Evolutionary conservation across 2,888 invertebrate species (phyloP), one percentile per base, ranked within the genome.

Genomic region (Aleiodes alternator): DNA sequence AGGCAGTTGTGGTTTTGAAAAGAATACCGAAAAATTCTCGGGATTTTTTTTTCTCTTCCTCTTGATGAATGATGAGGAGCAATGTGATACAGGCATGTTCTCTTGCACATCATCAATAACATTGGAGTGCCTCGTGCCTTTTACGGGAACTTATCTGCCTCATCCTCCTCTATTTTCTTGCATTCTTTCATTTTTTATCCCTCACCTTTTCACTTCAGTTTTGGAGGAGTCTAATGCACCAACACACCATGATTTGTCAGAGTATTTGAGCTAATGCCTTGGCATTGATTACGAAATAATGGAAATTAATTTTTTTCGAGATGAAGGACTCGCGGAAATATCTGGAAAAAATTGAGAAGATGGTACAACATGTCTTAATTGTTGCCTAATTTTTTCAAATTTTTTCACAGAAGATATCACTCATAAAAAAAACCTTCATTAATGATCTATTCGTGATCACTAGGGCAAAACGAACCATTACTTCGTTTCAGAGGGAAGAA

Each of bases 251-350:
- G 85, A 84, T 85, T 85, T 85, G 84, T 84, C 84, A 84, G 80
- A 82, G 64, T 64, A 79, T 82, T 80, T 82, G 81, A 83, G 82
- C 83, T 85, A 86, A 87, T 86, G 85, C 81, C 80, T 81, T 76
- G 73, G 79, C 80, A 80, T 83, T 83, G 85, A 86, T 86, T 84
- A 86, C 82, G 81, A 84, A 84, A 82, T 86, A 85, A 86, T 85
- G 81, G 82, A 82, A 84, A 81, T 79, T 81, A 82, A 61, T 48
- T 34, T 34, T 6, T 69, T 51, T 61, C 8, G 50, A 53, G 9
- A n/a, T 29, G 59, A 59, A 23, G 31, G 11, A 31, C 31, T 31
- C 0, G 34, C 6, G 1, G 34, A 6, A 34, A 6, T 3, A 34
- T 34, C 34, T 34, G 34, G 34, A 34, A 34, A 34, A 34, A 34